Evolutionary conservation across 2,888 invertebrate genomes (phyloP).

Genomic region (Tortricodes alternella): DNA sequence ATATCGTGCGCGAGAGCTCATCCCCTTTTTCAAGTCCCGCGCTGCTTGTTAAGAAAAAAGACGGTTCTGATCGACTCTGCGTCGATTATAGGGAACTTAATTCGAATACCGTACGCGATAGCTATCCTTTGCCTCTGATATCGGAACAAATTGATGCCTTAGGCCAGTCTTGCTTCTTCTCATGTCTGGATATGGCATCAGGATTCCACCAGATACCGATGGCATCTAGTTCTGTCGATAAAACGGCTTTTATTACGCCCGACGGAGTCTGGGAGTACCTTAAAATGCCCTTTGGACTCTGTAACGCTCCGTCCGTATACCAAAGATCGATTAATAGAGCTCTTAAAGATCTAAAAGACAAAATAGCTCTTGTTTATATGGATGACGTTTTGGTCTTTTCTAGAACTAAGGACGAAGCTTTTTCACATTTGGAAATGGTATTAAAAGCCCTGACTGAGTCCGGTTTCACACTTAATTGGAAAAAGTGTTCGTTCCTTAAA

Average conservation of each 20-base stretch:
- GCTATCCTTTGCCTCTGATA: constrained; percentile 18
- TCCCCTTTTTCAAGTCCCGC: constrained; percentile 30
- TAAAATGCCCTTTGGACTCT: constrained; percentile 31
- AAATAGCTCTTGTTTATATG: constrained; percentile 25
- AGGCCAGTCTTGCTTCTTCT: neutral
- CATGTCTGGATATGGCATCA: neutral
- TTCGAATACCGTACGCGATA: constrained; percentile 4
- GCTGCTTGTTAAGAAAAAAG: constrained; percentile 27
- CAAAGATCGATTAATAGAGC: constrained; percentile 29
- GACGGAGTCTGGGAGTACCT: constrained; percentile 29
- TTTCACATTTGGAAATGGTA: neutral
- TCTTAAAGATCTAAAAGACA: constrained; percentile 13
- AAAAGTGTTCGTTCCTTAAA: neutral
- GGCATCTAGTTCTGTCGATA: constrained; percentile 8
- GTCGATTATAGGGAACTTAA: constrained; percentile 30
- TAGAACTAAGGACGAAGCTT: constrained; percentile 3
- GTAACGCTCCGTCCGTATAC: constrained; percentile 30
- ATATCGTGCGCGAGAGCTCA: constrained; percentile 27
- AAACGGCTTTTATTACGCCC: constrained; percentile 31
- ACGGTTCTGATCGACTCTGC: constrained; percentile 34
- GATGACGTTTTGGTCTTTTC: constrained; percentile 30
- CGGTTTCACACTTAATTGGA: neutral
- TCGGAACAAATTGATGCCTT: constrained; percentile 13
- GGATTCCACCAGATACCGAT: constrained; percentile 33
- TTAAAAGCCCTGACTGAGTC: neutral